A percentile compares a stretch with the other conserved stretches of the same genome.
These are phyloP conservation scores for Hybos culiciformis DNA, from an alignment of 2,888 invertebrate genomes.

Conservation along the genomic window DNA sequence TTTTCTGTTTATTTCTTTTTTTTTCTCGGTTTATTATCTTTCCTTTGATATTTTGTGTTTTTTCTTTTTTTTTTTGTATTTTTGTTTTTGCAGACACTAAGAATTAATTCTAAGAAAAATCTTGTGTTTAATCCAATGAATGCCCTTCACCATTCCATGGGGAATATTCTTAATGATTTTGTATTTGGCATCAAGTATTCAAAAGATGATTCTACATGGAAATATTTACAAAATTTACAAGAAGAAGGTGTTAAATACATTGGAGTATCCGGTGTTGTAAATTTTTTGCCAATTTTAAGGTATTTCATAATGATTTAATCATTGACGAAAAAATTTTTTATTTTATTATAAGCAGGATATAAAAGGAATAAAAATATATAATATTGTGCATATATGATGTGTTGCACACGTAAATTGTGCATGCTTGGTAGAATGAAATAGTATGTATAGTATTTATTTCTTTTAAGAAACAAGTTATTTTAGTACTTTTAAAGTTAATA, in stretches of 20 bases:
- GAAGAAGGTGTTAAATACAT: slow-evolving; percentile 74
- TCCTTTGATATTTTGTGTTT: not conserved
- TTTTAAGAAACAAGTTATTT: too few species aligned
- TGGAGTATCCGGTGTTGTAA: slow-evolving; percentile 68
- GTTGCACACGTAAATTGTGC: not conserved
- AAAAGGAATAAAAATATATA: too few species aligned
- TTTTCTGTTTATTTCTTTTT: not conserved
- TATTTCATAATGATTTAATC: too few species aligned
- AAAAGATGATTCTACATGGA: slow-evolving; percentile 59
- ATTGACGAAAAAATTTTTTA: too few species aligned
- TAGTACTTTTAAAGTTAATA: too few species aligned
- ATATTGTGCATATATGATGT: too few species aligned
- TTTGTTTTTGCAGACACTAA: slow-evolving; percentile 11
- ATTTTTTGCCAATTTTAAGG: slow-evolving; percentile 72
- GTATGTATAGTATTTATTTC: too few species aligned
- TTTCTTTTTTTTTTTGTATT: not conserved
- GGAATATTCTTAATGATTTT: slow-evolving; percentile 61
- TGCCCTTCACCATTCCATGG: slow-evolving; percentile 47
- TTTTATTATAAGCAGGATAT: too few species aligned
- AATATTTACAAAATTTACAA: slow-evolving; percentile 60
- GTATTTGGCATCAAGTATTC: slow-evolving; percentile 63
- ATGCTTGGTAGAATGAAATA: too few species aligned
- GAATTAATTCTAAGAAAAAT: slow-evolving; percentile 21
- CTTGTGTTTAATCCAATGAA: slow-evolving; percentile 29
- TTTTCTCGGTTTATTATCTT: not conserved